A percentile compares a stretch with the other conserved stretches of the same genome.
phyloP scores from a whole-genome alignment of 23 tunicate genomes.

The Phallusia fumigata region DNA sequence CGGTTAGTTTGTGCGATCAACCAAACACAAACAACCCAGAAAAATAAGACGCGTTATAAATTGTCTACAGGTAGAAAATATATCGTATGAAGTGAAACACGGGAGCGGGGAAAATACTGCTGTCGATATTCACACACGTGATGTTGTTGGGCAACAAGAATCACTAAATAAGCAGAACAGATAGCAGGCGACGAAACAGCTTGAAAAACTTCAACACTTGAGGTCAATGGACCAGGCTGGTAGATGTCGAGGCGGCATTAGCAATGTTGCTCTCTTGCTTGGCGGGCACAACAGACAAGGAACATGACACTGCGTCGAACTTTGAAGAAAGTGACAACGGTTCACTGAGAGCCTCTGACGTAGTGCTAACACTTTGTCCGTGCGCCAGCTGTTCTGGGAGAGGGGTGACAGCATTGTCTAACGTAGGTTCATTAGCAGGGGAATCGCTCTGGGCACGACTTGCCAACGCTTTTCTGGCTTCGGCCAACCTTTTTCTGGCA shows the following conservation, averaged over 20 bases:
- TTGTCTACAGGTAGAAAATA: too few species aligned
- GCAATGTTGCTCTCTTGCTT: background rate
- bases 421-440: background rate
- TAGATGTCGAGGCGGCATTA: background rate
- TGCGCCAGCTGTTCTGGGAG: background rate
- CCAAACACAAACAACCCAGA: too few species aligned
- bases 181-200: background rate
- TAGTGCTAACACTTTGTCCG: background rate
- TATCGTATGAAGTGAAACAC: too few species aligned
- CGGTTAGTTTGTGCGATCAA: too few species aligned
- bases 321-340: background rate
- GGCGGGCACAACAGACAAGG: background rate
- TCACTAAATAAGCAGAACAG: background rate
- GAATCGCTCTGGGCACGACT: constrained; percentile 13
- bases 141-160: background rate
- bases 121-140: too few species aligned
- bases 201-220: background rate
- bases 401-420: constrained; percentile 1
- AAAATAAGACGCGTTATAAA: too few species aligned
- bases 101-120: too few species aligned
- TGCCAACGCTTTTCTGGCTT: constrained; percentile 66
- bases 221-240: background rate
- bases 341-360: background rate
- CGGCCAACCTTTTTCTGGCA: constrained; percentile 73
- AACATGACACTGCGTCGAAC: constrained; percentile 3